Conservation (phyloP, 2,888 invertebrate genomes). For the Habrosyne pyritoides region DNA sequence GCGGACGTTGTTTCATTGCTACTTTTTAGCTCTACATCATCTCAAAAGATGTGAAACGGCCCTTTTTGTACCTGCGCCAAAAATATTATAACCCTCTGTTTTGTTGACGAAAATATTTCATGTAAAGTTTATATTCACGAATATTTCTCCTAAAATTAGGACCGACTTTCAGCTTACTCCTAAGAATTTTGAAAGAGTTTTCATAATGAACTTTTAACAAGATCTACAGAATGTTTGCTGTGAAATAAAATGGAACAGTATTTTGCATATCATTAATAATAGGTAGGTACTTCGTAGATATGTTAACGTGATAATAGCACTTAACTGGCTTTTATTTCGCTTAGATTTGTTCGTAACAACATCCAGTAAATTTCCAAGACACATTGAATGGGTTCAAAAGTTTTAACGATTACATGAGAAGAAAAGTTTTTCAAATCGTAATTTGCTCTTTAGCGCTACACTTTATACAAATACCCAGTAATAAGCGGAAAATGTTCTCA, state of each 20-base stretch:
- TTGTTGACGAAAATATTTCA: conserved; percentile 50
- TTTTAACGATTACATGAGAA: neutral
- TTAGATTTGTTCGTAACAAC: neutral
- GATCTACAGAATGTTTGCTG: neutral
- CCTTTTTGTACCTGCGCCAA: conserved; percentile 29
- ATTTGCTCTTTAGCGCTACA: neutral
- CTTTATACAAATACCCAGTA: neutral
- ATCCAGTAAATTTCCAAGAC: neutral
- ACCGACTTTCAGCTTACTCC: conserved; percentile 38
- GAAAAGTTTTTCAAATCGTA: neutral
- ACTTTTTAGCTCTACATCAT: conserved; percentile 37
- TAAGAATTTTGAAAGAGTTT: conserved; percentile 43
- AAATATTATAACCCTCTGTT: conserved; percentile 30
- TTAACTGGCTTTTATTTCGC: neutral
- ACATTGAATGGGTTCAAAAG: neutral
- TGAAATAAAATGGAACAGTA: neutral
- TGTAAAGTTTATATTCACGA: conserved; percentile 45
- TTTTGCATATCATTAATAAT: neutral
- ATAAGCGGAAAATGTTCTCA: conserved; percentile 22
- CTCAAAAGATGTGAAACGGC: conserved; percentile 35
- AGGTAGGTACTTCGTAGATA: too few species aligned
- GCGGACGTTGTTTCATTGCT: conserved; percentile 22
- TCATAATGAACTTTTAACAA: conserved; percentile 34
- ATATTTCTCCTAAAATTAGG: conserved; percentile 51
- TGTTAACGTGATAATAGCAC: too few species aligned